A percentile compares a stretch with the other conserved stretches of the same genome.
Conservation (phyloP, 2,797 vertebrate genomes). For the Stomatorhinus walkeri region DNA sequence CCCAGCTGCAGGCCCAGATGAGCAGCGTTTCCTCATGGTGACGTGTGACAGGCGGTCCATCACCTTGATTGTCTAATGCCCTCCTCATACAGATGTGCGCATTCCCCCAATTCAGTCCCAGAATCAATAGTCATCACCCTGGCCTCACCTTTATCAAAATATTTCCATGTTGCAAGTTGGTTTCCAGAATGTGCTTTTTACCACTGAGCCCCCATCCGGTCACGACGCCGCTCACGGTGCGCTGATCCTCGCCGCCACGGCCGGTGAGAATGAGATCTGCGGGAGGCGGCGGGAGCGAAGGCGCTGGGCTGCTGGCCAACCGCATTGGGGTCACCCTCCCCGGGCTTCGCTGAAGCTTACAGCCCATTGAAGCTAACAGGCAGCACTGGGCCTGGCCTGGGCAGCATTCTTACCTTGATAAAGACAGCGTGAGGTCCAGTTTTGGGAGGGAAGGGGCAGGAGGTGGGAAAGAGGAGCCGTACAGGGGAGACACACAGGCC, state of each 20-base stretch:
- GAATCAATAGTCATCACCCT: not conserved
- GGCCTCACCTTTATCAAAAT: slow-evolving; percentile 13
- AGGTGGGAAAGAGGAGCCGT: slow-evolving; percentile 5
- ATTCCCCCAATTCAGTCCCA: not conserved
- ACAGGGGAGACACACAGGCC: slow-evolving; percentile 20
- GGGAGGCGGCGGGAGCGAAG: too few relatives aligned
- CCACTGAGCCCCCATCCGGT: slow-evolving; percentile 6
- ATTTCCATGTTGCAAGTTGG: slow-evolving; percentile 6
- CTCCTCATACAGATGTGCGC: not conserved
- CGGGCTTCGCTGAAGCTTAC: not conserved
- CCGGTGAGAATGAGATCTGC: slow-evolving; percentile 19
- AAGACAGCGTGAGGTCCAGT: slow-evolving; percentile 9
- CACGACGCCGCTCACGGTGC: not conserved
- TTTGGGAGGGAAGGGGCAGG: slow-evolving; percentile 11
- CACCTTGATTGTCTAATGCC: not conserved
- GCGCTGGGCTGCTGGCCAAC: not conserved
- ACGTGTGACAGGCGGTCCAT: not conserved
- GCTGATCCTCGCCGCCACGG: not conserved
- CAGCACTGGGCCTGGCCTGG: not conserved
- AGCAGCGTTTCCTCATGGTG: not conserved
- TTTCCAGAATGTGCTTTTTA: not conserved
- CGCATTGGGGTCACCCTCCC: not conserved
- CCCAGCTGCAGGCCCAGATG: not conserved
- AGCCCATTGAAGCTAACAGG: not conserved
- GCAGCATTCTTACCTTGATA: not conserved